Percentiles rank a stretch among this genome's conserved stretches.
Evolutionary conservation across 2,888 invertebrate species (phyloP).

Genomic region (Pemphredon lugubris): DNA sequence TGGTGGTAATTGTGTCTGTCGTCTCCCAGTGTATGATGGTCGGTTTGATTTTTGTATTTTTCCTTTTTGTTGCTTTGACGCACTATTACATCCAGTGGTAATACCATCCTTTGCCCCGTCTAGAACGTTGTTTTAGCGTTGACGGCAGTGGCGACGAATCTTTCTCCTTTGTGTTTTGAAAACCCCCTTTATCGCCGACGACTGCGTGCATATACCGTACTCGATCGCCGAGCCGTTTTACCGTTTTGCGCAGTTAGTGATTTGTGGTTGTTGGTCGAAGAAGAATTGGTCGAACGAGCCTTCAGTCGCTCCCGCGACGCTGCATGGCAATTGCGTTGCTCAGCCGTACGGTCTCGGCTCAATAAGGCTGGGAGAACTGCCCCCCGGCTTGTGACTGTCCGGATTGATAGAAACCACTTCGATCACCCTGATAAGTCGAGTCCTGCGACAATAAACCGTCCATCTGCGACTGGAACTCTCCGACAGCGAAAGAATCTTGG

Average conservation of each 20-base stretch:
- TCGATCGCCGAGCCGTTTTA: constrained; percentile 75
- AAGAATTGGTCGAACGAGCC: constrained; percentile 80
- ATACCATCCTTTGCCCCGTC: constrained; percentile 38
- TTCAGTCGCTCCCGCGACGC: constrained; percentile 81
- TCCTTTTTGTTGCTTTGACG: constrained; percentile 36
- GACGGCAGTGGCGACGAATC: constrained; percentile 52
- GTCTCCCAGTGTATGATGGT: constrained; percentile 46
- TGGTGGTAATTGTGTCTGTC: constrained; percentile 54
- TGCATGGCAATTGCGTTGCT: constrained; percentile 80
- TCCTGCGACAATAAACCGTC: constrained; percentile 97
- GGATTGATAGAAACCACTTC: constrained; percentile 84
- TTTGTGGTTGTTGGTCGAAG: constrained; percentile 76
- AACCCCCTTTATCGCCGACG: constrained; percentile 68
- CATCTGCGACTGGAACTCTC: constrained; percentile 95
- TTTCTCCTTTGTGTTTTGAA: constrained; percentile 52
- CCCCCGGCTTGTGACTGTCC: constrained; percentile 82
- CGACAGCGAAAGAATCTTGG: constrained; percentile 91
- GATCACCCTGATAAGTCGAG: constrained; percentile 89
- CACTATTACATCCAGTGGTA: constrained; percentile 37
- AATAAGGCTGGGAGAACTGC: constrained; percentile 87
- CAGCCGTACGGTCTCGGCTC: constrained; percentile 81
- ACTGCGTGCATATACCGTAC: constrained; percentile 71
- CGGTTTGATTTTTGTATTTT: constrained; percentile 13
- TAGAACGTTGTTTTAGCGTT: constrained; percentile 30
- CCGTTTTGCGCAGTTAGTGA: constrained; percentile 76